A percentile compares a stretch with the other conserved stretches of the same genome.
Evolutionary conservation across 2,797 vertebrate species (phyloP).

Genomic region (Loriculus beryllinus): DNA sequence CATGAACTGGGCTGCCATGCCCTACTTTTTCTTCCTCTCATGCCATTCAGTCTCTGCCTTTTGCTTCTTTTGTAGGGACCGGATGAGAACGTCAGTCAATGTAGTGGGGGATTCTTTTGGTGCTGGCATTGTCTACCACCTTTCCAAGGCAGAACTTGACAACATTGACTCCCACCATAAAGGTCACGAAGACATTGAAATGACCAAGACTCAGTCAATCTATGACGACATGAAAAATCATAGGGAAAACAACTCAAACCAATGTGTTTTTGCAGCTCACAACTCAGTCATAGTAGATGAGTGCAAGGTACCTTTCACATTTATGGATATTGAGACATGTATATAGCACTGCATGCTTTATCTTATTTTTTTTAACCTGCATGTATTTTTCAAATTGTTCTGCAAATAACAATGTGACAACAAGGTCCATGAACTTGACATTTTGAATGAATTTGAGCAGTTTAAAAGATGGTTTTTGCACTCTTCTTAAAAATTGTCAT

Average conservation of each 20-base stretch:
- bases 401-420: conserved; percentile 68
- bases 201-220: conserved; percentile 93
- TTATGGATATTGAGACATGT: conserved; percentile 91
- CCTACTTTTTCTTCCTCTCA: neutral
- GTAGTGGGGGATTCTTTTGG: conserved; percentile 98
- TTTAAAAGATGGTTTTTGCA: conserved; percentile 33
- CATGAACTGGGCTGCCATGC: neutral
- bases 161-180: conserved; percentile 87
- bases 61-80: conserved; percentile 82
- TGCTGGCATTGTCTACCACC: conserved; percentile 96
- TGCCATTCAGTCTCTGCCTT: conserved; percentile 16
- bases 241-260: conserved; percentile 98
- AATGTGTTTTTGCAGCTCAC: conserved; percentile 95
- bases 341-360: conserved; percentile 81
- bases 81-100: conserved; percentile 98
- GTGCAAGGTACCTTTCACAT: conserved; percentile 96
- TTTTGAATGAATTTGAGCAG: conserved; percentile 51
- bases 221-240: conserved; percentile 98
- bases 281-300: conserved; percentile 98
- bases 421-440: conserved; percentile 72
- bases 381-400: conserved; percentile 68
- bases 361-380: conserved; percentile 66
- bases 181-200: conserved; percentile 91
- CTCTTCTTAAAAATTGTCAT: conserved; percentile 53
- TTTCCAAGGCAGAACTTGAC: conserved; percentile 93